phyloP scores from a whole-genome alignment of 2,113 vertebrate genomes.

The Pavo muticus region DNA sequence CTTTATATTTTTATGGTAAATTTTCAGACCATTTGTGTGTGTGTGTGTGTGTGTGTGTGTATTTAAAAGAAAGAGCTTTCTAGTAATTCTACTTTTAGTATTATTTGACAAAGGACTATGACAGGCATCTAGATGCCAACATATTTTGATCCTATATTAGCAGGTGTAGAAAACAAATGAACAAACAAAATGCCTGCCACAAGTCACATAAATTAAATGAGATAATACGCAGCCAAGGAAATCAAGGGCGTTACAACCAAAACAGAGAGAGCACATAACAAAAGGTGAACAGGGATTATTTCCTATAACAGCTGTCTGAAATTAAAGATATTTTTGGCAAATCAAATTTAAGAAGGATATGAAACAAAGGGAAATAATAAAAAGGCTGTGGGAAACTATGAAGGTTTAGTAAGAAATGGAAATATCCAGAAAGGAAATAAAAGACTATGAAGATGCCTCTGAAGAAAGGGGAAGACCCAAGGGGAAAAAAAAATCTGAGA shows the following conservation, averaged over 20 bases:
- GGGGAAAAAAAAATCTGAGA: neutral
- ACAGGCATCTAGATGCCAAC: neutral
- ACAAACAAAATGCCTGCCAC: neutral
- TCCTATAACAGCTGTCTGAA: neutral
- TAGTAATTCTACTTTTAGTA: neutral
- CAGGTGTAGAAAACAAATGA: neutral
- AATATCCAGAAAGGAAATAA: neutral
- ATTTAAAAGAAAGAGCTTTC: neutral
- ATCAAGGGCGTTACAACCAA: neutral
- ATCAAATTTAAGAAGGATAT: neutral
- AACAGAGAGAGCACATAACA: neutral
- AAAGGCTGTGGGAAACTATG: neutral
- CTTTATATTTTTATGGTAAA: neutral
- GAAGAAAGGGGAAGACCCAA: neutral
- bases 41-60: neutral
- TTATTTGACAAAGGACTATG: neutral
- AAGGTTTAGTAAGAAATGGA: neutral
- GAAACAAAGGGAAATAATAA: neutral
- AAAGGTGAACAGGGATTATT: neutral
- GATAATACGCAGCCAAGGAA: neutral
- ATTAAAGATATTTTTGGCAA: neutral
- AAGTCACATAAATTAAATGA: neutral
- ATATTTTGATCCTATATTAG: neutral
- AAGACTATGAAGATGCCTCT: neutral
- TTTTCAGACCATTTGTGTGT: neutral